Base-by-base conservation (phyloP, 1,140 invertebrate species). In the Copidosoma floridanum region DNA sequence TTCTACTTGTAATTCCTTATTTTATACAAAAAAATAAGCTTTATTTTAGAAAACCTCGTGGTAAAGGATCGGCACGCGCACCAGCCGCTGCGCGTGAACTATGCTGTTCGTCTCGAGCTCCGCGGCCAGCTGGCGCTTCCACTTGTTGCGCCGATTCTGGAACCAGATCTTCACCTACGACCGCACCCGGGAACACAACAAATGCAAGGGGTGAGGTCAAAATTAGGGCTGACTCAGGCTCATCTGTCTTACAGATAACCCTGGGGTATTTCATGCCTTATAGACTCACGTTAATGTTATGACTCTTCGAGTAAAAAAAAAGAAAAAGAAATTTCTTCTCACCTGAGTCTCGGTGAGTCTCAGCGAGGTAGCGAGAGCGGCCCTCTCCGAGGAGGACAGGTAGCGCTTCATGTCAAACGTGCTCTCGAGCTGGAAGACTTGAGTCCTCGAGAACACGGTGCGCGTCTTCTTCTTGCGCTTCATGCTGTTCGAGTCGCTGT, bases 351-450 rank as follows among this genome's bases (percentile, higher is more conserved):
- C 97, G 0, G 96, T 98, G 0, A 99, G 76, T 63, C 97, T 92
- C 3, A 99, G 78, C 5, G 93, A 96, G 0, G 93, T 92, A 0
- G 97, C 96, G 4, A 99, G 81, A 0, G 93, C 94, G 0, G 96
- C 94, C 11, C 97, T 83, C 74, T 99, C 97, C 5, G 95, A 95
- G 62, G 93, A 97, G 57, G 94, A 98, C 21, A 99, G 83, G 75
- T 99, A 99, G 10, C 96, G 85, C 76, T 99, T 99, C 86, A 97
- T 89, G 76, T 99, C 96, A 77, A 99, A 99, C 0, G 95, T 99
- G 4, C 93, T 95, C 75, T 99, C 97, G 58, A 99, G 80, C 75
- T 98, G 96, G 74, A 97, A 99, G 0, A 99, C 95, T 78, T 93
- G 90, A 0, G 89, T 90, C 12, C 97, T 82, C 0, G 95, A 98